Base-by-base conservation (phyloP, 2,113 vertebrate genomes). In the Tupaia tana region DNA sequence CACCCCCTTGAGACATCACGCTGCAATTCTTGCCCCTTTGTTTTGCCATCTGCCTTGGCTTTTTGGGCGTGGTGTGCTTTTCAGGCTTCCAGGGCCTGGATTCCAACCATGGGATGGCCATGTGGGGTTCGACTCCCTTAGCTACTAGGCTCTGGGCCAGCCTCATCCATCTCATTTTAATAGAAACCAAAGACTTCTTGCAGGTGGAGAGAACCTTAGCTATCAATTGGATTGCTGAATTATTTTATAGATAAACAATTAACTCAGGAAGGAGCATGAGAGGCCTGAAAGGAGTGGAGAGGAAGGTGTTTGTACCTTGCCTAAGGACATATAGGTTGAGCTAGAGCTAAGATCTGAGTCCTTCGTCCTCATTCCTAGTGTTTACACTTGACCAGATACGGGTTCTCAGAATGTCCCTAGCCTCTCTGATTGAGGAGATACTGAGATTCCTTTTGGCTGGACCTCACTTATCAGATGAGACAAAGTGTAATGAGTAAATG, bases 381-480 rank as follows among this genome's bases (percentile, higher is more conserved):
- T 78, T 87, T 20, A 43, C 15, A 56, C 25, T 89, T 61, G 22
- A 91, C 6, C 9, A 86, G 94, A 91, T 71, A 77, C 18, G 1
- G 8, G n/a, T 75, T 11, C 56, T 92, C n/a, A 54, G 24, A 70
- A 54, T 86, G 63, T 83, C 75, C 31, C 67, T 61, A 91, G 74
- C 14, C 27, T 86, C 14, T 56, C 81, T 61, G 5, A 31, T 69
- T 61, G 78, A 66, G 54, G 15, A 96, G 70, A 90, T 58, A 71
- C 93, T 64, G 90, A 89, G 84, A 87, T 94, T 93, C 58, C 67
- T 90, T 89, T 92, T 80, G 64, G 67, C 73, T 90, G 34, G 83
- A 73, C 54, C 63, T 85, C 13, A 74, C 29, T 89, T 89, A 86
- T 86, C 70, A 89, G 71, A 67, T 84, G 89, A 89, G 63, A 63